These are phyloP conservation scores for Plutomurus gul DNA, from an alignment of 1,140 invertebrate genomes.

Conservation along the genomic window DNA sequence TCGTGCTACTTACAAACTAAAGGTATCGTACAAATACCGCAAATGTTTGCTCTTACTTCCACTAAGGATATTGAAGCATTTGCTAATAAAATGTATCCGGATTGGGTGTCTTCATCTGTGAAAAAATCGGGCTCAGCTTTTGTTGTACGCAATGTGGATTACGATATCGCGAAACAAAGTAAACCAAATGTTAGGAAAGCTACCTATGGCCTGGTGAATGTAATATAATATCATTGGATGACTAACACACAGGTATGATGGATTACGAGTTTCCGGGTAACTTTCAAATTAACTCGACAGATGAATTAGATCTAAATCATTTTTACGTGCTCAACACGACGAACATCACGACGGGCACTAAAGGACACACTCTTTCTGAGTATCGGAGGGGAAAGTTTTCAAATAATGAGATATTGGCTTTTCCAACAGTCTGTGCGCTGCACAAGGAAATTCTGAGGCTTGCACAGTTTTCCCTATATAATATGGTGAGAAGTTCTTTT, in stretches of 20 bases:
- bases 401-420: background rate
- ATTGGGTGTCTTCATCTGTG: background rate
- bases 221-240: too few species aligned
- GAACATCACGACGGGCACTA: background rate
- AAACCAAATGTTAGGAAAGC: background rate
- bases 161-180: background rate
- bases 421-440: background rate
- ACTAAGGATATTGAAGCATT: background rate
- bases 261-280: background rate
- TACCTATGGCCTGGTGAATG: too few species aligned
- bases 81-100: background rate
- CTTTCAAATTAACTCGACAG: background rate
- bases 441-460: background rate
- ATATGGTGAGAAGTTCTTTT: background rate
- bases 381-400: background rate
- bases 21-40: background rate
- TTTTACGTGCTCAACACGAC: background rate
- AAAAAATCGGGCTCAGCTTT: background rate
- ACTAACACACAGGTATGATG: background rate
- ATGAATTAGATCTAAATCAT: background rate
- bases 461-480: background rate
- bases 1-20: background rate
- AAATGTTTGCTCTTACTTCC: background rate
- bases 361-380: background rate
- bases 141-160: background rate